Conservation (phyloP, 2,113 vertebrate genomes). For the Scytalopus superciliaris region DNA sequence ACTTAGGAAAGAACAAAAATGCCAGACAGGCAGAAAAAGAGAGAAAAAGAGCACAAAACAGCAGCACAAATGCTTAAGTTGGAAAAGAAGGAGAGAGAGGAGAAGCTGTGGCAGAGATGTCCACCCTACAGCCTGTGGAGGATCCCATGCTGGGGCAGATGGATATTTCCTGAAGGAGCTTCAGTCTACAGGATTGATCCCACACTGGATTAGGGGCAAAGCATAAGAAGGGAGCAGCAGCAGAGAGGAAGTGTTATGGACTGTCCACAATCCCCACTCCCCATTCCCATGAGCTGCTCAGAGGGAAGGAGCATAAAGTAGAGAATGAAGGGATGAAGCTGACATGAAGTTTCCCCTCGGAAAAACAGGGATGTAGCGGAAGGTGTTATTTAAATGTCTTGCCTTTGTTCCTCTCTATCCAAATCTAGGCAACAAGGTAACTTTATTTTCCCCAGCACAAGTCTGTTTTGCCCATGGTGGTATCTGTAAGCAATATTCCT, state of each 20-base stretch:
- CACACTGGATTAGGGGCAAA: background rate
- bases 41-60: background rate
- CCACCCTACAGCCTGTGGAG: background rate
- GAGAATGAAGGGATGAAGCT: background rate
- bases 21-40: background rate
- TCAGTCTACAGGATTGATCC: background rate
- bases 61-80: background rate
- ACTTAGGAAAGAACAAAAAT: background rate
- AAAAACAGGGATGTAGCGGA: background rate
- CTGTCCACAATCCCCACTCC: background rate
- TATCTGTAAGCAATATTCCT: background rate
- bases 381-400: background rate
- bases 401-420: background rate
- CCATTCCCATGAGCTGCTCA: background rate
- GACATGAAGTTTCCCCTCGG: background rate
- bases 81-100: background rate
- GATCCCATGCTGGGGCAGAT: accelerated
- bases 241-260: accelerated
- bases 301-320: background rate
- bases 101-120: background rate
- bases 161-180: background rate
- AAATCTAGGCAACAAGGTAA: background rate
- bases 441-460: background rate
- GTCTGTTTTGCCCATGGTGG: background rate
- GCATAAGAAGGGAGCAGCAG: accelerated